A percentile compares a stretch with the other conserved stretches of the same genome.
Evolutionary conservation across 1,140 invertebrate species (phyloP).

Genomic region (Zophobas morio): DNA sequence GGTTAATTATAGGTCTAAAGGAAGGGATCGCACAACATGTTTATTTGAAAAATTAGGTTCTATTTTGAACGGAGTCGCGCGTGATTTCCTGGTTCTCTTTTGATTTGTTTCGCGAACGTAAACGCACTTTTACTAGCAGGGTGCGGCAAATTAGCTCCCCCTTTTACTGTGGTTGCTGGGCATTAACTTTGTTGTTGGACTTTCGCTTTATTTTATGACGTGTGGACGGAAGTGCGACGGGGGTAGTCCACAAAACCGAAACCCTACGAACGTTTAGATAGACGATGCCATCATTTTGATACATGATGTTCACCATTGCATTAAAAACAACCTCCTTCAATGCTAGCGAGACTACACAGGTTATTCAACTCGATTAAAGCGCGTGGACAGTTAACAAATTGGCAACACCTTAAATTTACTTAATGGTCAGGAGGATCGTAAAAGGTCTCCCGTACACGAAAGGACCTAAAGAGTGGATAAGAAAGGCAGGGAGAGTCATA

Average conservation of each 20-base stretch:
- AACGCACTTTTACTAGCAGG: constrained; percentile 29
- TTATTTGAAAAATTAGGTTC: constrained; percentile 34
- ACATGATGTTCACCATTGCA: too few relatives aligned
- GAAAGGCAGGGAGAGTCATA: too few relatives aligned
- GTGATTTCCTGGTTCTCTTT: constrained; percentile 18
- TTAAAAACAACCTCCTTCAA: too few relatives aligned
- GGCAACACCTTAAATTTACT: too few relatives aligned
- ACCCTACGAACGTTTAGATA: not conserved
- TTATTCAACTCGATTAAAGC: too few relatives aligned
- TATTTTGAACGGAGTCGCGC: constrained; percentile 20
- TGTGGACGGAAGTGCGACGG: not conserved
- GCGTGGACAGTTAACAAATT: too few relatives aligned
- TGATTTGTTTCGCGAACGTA: constrained; percentile 16
- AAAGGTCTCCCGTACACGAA: too few relatives aligned
- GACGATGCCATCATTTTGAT: too few relatives aligned
- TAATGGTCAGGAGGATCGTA: too few relatives aligned
- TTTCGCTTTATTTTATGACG: not conserved
- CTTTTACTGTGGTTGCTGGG: constrained; percentile 7
- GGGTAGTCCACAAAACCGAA: not conserved
- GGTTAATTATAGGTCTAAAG: constrained; percentile 24
- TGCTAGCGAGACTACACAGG: too few relatives aligned
- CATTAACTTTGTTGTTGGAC: not conserved
- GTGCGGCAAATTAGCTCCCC: constrained; percentile 19
- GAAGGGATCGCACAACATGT: constrained; percentile 22
- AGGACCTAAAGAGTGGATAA: too few relatives aligned